Conservation (phyloP, 2,888 invertebrate genomes). For the Caenorhabditis macrosperma region DNA sequence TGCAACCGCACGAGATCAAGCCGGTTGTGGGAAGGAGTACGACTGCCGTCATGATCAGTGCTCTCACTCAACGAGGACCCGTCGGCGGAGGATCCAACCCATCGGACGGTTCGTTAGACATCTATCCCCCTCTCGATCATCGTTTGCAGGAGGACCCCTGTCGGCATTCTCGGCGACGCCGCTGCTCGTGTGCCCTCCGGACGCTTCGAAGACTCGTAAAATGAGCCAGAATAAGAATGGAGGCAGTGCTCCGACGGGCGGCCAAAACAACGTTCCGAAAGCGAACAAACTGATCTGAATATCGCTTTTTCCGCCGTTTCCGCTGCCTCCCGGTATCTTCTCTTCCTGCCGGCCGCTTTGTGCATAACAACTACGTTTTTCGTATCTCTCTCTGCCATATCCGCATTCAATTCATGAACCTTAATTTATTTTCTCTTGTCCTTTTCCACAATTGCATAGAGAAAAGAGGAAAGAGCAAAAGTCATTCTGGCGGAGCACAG, state of each 20-base stretch:
- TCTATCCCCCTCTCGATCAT: background rate
- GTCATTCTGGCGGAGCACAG: background rate
- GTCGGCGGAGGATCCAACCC: conserved; percentile 51
- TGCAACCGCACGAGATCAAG: conserved; percentile 76
- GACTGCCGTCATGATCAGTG: conserved; percentile 72
- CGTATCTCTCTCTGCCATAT: conserved; percentile 9
- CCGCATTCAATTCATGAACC: conserved; percentile 4
- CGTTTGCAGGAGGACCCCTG: conserved; percentile 44
- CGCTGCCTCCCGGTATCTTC: background rate
- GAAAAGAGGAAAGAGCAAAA: background rate
- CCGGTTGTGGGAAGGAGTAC: conserved; percentile 70
- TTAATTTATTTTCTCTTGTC: conserved; percentile 12
- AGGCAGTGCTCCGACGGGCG: background rate
- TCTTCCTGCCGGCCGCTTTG: background rate
- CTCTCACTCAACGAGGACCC: conserved; percentile 66
- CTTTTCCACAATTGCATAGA: background rate
- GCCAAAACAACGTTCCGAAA: conserved; percentile 24
- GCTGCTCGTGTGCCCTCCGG: conserved; percentile 61
- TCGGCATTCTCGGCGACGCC: conserved; percentile 60
- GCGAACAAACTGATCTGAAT: conserved; percentile 41
- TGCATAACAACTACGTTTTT: background rate
- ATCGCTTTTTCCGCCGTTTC: conserved; percentile 2
- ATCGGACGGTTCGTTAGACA: conserved; percentile 23
- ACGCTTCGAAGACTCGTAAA: conserved; percentile 28
- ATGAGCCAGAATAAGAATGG: conserved; percentile 48